Percentiles rank a stretch among this genome's conserved stretches.
These are phyloP conservation scores for Micromussa lordhowensis DNA, from an alignment of 92 coral and sea anemone species.

Conservation along the genomic window DNA sequence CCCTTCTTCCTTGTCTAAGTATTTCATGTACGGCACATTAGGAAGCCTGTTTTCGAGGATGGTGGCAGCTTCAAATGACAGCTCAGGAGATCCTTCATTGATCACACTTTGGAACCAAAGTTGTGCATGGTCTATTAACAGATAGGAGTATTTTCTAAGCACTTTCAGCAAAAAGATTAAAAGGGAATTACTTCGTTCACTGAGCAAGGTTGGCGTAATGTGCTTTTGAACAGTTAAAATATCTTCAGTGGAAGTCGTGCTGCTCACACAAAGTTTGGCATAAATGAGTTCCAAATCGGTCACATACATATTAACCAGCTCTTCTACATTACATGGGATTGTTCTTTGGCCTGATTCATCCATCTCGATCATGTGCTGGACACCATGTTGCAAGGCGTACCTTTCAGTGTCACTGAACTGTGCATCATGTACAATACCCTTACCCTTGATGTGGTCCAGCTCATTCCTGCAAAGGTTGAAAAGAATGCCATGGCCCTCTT, in stretches of 20 bases:
- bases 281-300: conserved; percentile 13
- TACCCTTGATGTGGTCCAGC: conserved; percentile 21
- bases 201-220: neutral
- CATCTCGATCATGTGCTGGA: conserved; percentile 34
- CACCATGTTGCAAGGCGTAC: conserved; percentile 34
- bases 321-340: neutral
- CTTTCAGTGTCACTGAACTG: conserved; percentile 1
- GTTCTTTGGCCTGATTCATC: neutral
- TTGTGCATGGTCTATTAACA: neutral
- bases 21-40: neutral
- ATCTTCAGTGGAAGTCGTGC: neutral
- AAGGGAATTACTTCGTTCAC: neutral
- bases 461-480: conserved; percentile 38
- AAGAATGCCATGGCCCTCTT: conserved; percentile 58
- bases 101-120: neutral
- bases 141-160: neutral
- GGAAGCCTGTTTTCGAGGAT: neutral
- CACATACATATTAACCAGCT: neutral
- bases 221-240: neutral
- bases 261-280: conserved; percentile 14
- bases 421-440: neutral
- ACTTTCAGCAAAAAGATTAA: neutral
- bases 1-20: neutral
- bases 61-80: neutral
- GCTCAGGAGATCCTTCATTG: conserved; percentile 5